phyloP scores from a whole-genome alignment of 2,797 vertebrate species.

The Menidia menidia region DNA sequence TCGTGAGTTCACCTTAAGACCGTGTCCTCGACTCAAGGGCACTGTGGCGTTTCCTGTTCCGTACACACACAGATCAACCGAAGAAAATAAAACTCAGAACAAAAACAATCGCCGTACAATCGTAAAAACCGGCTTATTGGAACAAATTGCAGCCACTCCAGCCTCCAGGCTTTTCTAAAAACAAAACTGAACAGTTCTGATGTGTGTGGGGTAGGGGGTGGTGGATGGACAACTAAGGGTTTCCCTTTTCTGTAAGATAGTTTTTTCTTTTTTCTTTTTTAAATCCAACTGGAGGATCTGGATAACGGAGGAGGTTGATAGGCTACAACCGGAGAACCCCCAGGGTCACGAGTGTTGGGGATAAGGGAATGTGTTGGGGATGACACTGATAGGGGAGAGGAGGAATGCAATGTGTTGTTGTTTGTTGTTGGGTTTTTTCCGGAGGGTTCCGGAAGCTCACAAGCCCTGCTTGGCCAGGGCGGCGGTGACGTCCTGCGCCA shows the following conservation, averaged over 20 bases:
- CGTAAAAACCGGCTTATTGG: constrained; percentile 41
- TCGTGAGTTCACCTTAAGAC: constrained; percentile 2
- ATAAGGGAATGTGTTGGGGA: constrained; percentile 19
- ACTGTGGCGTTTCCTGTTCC: constrained; percentile 42
- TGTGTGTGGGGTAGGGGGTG: constrained; percentile 5
- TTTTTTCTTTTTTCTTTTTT: constrained; percentile 32
- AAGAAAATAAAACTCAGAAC: not conserved
- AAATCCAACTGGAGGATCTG: constrained; percentile 33
- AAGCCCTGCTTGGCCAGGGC: constrained; percentile 97
- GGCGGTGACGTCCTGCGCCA: constrained; percentile 95
- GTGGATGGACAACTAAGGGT: constrained; percentile 7
- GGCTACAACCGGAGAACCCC: constrained; percentile 43
- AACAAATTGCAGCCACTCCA: constrained; percentile 39
- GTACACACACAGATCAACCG: not conserved
- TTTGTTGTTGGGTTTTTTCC: too few relatives aligned
- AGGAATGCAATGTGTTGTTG: constrained; percentile 6
- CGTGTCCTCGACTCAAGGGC: constrained; percentile 10
- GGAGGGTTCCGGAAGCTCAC: constrained; percentile 78
- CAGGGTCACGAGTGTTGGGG: constrained; percentile 4
- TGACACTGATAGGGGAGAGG: constrained; percentile 22
- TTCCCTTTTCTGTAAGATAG: constrained; percentile 16
- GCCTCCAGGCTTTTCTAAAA: constrained; percentile 19
- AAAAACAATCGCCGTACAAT: constrained; percentile 56
- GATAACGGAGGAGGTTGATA: constrained; percentile 35
- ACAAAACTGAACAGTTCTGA: constrained; percentile 37